Percentiles rank a stretch among this genome's conserved stretches.
Evolutionary conservation across 1,140 invertebrate species (phyloP).

Genomic region (Metaphire vulgaris): DNA sequence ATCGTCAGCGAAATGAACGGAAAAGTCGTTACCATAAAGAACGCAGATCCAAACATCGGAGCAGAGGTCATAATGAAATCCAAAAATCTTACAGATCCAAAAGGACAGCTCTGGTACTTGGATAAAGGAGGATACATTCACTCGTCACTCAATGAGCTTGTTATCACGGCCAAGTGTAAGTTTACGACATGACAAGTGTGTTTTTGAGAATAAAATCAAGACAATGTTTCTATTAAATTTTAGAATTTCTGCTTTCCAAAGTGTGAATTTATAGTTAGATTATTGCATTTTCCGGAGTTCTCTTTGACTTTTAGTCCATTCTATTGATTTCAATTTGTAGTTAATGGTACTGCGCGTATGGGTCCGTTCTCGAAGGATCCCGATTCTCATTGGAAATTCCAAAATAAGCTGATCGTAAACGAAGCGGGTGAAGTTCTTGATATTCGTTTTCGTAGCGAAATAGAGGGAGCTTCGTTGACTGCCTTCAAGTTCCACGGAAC

Average conservation of each 20-base stretch:
- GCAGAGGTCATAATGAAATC: slow-evolving; percentile 8
- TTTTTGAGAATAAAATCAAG: too few relatives aligned
- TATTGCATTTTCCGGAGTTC: too few relatives aligned
- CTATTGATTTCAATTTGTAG: too few relatives aligned
- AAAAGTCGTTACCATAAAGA: slow-evolving; percentile 11
- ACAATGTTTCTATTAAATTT: too few relatives aligned
- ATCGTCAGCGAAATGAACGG: slow-evolving; percentile 13
- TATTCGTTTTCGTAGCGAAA: background rate
- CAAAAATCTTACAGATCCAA: background rate
- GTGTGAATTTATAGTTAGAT: too few relatives aligned
- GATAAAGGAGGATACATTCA: slow-evolving; percentile 6
- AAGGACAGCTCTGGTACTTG: slow-evolving; percentile 13
- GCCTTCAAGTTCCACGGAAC: background rate
- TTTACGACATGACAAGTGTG: too few relatives aligned
- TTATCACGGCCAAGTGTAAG: slow-evolving; percentile 5
- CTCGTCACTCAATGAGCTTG: background rate
- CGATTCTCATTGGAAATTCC: background rate
- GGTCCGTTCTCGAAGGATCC: background rate
- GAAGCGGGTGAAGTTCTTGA: background rate
- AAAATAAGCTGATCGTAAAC: background rate
- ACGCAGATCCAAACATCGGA: background rate
- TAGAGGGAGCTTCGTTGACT: background rate
- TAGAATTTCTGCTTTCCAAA: too few relatives aligned
- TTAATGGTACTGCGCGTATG: background rate
- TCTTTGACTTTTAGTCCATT: too few relatives aligned